These are phyloP conservation scores for Darevskia mixta DNA, from an alignment of 2,797 vertebrate genomes.

Conservation along the genomic window DNA sequence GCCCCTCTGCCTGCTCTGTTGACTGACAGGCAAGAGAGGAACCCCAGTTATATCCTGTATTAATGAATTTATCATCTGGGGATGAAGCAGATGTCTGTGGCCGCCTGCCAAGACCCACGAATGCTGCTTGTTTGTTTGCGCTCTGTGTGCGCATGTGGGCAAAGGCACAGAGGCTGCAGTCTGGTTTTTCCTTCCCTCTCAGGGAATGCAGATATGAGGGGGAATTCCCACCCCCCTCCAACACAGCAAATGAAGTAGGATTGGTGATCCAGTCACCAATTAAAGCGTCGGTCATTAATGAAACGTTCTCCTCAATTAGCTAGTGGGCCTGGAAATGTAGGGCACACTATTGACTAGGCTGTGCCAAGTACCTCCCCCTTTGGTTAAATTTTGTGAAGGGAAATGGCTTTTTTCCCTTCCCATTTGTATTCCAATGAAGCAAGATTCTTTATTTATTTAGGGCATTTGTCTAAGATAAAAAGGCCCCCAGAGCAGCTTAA, in stretches of 20 bases:
- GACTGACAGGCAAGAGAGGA: not conserved
- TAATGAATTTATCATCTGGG: not conserved
- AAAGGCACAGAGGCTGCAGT: not conserved
- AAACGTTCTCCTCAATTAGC: not conserved
- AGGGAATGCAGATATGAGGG: not conserved
- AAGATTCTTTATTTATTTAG: no score
- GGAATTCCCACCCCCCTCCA: no score
- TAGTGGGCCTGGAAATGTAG: not conserved
- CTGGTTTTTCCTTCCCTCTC: no score
- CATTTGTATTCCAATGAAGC: no score
- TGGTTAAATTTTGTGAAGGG: no score
- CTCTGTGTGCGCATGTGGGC: not conserved
- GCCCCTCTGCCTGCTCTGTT: not conserved
- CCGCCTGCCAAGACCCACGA: not conserved
- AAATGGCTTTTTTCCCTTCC: no score
- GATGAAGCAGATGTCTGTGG: constrained; percentile 8
- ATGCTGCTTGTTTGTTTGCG: not conserved
- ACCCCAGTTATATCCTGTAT: not conserved
- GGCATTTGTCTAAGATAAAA: no score
- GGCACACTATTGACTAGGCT: no score
- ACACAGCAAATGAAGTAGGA: not conserved
- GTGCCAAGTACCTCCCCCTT: not conserved
- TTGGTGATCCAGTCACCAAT: not conserved
- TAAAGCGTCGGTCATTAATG: not conserved
- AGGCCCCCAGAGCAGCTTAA: no score